phyloP scores from a whole-genome alignment of 2,113 vertebrate genomes.

The Calidris pugnax region DNA sequence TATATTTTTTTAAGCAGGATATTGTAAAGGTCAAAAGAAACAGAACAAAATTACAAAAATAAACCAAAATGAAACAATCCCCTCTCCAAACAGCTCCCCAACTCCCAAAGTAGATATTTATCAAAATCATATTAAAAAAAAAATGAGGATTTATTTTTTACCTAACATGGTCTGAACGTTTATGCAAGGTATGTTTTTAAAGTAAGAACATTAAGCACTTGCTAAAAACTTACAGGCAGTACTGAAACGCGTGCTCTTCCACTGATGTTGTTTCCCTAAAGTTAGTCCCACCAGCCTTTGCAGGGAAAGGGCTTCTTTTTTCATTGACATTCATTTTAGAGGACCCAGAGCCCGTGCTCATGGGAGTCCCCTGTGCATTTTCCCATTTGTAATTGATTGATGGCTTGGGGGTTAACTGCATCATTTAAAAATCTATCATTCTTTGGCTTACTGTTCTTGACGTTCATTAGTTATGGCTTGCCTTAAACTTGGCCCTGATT shows the following conservation, averaged over 20 bases:
- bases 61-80: neutral
- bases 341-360: neutral
- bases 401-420: conserved; percentile 17
- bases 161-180: neutral
- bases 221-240: neutral
- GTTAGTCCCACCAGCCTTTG: neutral
- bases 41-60: neutral
- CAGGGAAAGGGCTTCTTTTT: neutral
- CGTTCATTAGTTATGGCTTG: neutral
- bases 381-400: neutral
- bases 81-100: neutral
- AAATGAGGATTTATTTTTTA: neutral
- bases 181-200: neutral
- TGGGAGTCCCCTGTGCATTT: neutral
- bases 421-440: conserved; percentile 33
- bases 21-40: neutral
- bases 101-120: neutral
- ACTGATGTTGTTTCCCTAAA: neutral
- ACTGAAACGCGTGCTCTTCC: neutral
- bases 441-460: neutral
- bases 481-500: neutral
- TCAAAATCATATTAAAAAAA: neutral
- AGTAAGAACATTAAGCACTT: neutral
- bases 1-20: neutral
- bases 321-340: neutral